Percentiles rank a stretch among this genome's conserved stretches.
These are phyloP conservation scores for Semibalanus balanoides DNA, from an alignment of 1,140 invertebrate species.

Conservation along the genomic window DNA sequence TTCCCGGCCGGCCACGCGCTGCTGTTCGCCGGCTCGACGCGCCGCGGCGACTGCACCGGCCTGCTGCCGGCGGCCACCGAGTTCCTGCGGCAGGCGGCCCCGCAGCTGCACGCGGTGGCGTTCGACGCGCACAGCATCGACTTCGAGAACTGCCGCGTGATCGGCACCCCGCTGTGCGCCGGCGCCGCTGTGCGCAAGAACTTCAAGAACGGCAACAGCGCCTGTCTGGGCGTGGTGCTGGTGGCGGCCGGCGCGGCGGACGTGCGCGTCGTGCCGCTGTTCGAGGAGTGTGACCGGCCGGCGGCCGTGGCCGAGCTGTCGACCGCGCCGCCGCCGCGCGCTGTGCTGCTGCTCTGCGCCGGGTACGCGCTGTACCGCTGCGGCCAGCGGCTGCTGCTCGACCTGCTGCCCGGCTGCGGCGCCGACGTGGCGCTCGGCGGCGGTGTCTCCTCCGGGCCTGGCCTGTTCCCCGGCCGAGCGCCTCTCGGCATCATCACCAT, in stretches of 20 bases:
- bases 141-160: not conserved
- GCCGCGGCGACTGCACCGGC: not conserved
- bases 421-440: not conserved
- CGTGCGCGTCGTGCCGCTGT: not conserved
- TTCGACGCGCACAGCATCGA: not conserved
- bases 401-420: not conserved
- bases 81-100: not conserved
- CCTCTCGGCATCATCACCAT: not conserved
- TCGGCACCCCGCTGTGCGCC: not conserved
- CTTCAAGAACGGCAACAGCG: not conserved
- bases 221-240: not conserved
- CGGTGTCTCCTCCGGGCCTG: not conserved
- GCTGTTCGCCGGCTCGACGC: conserved; percentile 1
- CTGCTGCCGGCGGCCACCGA: not conserved
- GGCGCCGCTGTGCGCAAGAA: not conserved
- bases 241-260: not conserved
- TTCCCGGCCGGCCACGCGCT: not conserved
- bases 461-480: not conserved
- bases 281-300: not conserved
- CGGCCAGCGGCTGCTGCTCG: not conserved
- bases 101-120: not conserved
- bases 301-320: not conserved
- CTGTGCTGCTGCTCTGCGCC: not conserved
- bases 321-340: no score
- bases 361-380: not conserved